Percentiles rank a stretch among this genome's conserved stretches.
These are phyloP conservation scores for Pentalonia nigronervosa DNA, from an alignment of 1,140 invertebrate species.

Conservation along the genomic window DNA sequence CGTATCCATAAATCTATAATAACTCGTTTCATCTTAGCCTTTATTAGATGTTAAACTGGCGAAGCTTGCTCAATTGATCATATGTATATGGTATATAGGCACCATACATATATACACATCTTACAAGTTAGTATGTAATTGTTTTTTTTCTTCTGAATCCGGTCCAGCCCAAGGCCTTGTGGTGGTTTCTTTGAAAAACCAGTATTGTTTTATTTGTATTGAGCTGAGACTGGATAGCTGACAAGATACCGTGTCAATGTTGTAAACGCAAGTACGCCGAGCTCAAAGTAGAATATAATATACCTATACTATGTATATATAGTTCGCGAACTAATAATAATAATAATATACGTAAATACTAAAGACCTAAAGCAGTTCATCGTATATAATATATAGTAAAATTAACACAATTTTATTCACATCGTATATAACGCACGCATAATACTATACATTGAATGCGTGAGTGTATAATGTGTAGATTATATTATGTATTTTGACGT, in stretches of 20 bases:
- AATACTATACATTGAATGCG: neutral
- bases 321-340: neutral
- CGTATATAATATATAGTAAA: neutral
- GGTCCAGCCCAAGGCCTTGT: constrained; percentile 37
- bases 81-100: neutral
- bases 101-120: neutral
- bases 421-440: neutral
- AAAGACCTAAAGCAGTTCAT: neutral
- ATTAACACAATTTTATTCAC: neutral
- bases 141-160: constrained; percentile 39
- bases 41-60: neutral
- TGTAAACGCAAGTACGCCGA: neutral
- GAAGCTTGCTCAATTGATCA: constrained; percentile 23
- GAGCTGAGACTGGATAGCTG: neutral
- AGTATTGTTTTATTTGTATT: constrained; percentile 43
- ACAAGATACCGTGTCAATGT: constrained; percentile 16
- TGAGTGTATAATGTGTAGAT: neutral
- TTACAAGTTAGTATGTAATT: constrained; percentile 27
- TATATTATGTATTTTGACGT: neutral
- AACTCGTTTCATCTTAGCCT: neutral
- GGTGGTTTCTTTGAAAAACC: constrained; percentile 31
- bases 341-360: neutral
- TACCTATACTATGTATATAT: neutral
- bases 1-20: neutral
- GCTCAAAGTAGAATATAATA: neutral